phyloP scores from a whole-genome alignment of 92 coral and sea anemone species.

The Heliopora coerulea region DNA sequence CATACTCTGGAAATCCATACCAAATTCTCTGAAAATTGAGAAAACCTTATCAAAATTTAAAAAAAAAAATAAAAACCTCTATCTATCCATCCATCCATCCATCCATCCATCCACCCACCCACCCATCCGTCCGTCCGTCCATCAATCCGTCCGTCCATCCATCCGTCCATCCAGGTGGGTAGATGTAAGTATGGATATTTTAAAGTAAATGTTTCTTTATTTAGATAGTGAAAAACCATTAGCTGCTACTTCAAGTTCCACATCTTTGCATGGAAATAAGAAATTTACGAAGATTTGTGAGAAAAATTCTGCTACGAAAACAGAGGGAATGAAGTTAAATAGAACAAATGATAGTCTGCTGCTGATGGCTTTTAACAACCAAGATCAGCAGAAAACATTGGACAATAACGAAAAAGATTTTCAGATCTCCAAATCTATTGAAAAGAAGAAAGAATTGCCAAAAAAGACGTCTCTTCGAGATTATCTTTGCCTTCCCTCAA shows the following conservation, averaged over 20 bases:
- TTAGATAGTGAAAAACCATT: too few species aligned
- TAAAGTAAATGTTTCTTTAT: too few species aligned
- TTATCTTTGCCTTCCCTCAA: not conserved
- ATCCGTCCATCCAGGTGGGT: too few species aligned
- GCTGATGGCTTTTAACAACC: slow-evolving; percentile 19
- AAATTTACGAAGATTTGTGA: slow-evolving; percentile 9
- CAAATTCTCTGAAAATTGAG: not conserved
- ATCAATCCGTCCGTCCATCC: not conserved
- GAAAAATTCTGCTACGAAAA: not conserved
- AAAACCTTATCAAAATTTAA: too few species aligned
- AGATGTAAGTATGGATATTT: too few species aligned
- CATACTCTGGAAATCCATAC: not conserved
- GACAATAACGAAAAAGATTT: not conserved
- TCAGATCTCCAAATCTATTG: not conserved
- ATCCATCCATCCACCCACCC: not conserved
- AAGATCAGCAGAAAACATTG: not conserved
- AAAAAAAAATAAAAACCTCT: too few species aligned
- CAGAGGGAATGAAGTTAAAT: not conserved
- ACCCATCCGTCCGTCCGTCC: not conserved
- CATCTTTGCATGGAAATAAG: not conserved
- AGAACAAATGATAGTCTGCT: slow-evolving; percentile 16
- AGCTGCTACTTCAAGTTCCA: too few species aligned
- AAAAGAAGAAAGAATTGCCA: not conserved
- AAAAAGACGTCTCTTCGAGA: slow-evolving; percentile 22
- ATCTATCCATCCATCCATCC: not conserved